Base-by-base conservation (phyloP, 2,113 vertebrate genomes). In the Tupaia chinensis region DNA sequence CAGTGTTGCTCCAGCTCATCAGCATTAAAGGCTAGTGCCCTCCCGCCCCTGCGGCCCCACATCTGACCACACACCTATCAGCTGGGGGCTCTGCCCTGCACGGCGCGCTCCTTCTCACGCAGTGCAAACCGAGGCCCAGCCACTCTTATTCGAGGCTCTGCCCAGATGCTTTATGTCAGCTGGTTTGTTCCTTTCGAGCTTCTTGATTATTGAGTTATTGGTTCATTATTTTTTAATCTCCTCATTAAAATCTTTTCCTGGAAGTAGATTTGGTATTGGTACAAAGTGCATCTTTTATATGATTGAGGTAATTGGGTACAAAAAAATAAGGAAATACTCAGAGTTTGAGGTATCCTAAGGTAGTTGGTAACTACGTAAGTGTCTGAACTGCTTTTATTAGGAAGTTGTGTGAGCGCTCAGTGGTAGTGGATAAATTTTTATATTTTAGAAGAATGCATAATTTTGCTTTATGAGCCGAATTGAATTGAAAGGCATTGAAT, bases 131-230 rank as follows among this genome's bases (percentile, higher is more conserved):
- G 70, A 95, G 69, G 68, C 34, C 53, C 76, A 83, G 61, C 82
- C 83, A 20, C 53, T 94, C 68, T 70, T 77, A 56, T 25, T 61
- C 84, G 56, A 94, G 54, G 23, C 56, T 11, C 72, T 76, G 4
- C n/a, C 70, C 88, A 87, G 93, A 65, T 95, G 86, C 34, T 93
- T 86, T 94, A 73, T 87, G 53, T 84, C 73, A 74, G 9, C 88
- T 87, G 54, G 6, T 92, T 87, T 96, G 86, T 92, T 92, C 34
- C 22, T 92, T 83, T 85, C 53, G 94, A 90, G 32, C 22, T 79
- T 93, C 87, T 93, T 89, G 44, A 29, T 96, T 91, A 93, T 94
- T 96, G 93, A 93, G n/a, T 87, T 95, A 70, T 81, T 94, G 54
- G 34, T 68, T 97, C 95, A 95, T 92, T 93, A 87, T 22, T 76